Conservation (phyloP, 1,140 invertebrate genomes). For the Sitobion miscanthi region DNA sequence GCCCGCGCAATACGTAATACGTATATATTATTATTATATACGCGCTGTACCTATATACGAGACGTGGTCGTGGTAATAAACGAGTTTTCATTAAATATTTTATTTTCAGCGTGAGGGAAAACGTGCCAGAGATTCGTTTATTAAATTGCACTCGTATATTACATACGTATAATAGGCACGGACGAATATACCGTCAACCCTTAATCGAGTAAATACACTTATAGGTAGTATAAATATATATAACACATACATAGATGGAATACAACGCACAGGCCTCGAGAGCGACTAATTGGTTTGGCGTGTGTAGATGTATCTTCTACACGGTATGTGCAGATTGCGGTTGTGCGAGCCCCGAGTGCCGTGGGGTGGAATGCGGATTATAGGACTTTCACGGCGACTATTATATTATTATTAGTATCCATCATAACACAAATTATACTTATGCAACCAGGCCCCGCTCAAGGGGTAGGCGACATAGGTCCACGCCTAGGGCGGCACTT, state of each 20-base stretch:
- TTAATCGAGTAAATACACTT: not conserved
- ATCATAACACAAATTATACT: not conserved
- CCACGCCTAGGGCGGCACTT: no score
- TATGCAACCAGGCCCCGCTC: not conserved
- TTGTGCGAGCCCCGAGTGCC: not conserved
- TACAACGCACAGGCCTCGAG: not conserved
- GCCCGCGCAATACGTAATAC: not conserved
- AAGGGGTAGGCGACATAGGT: no score
- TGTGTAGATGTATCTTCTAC: not conserved
- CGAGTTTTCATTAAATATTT: slow-evolving; percentile 28
- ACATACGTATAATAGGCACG: not conserved
- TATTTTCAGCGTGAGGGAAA: not conserved
- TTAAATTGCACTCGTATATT: slow-evolving; percentile 10
- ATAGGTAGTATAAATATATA: no score
- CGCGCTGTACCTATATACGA: not conserved
- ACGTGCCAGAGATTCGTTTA: not conserved
- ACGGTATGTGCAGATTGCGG: not conserved
- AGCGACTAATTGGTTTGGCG: not conserved
- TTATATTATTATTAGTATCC: not conserved
- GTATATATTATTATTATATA: slow-evolving; percentile 5
- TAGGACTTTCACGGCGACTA: not conserved
- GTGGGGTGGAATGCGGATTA: not conserved
- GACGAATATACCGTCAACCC: not conserved
- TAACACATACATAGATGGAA: not conserved
- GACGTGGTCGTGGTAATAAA: not conserved